Evolutionary conservation across 2,888 invertebrate genomes (phyloP), one percentile per base, ranked within the genome.

Genomic region (Netelia melanura): DNA sequence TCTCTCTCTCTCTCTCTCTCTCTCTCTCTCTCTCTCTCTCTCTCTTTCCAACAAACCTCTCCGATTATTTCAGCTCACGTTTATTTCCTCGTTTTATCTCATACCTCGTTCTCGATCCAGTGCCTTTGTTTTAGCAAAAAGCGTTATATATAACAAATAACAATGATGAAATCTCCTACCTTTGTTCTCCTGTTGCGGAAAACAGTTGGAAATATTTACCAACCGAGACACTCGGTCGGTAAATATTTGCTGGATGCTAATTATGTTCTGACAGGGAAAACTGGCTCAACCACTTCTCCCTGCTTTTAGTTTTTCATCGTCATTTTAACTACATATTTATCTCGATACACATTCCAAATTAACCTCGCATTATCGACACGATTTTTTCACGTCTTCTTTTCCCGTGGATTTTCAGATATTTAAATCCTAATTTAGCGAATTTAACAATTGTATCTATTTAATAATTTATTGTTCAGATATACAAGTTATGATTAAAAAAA

Each of bases 121-220:
- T 10, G 3, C 17, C 30, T 64, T 64, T 38, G 38, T 64, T 30
- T n/a, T n/a, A 10, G 30, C 3, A 17, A 64, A 6, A 9, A 1
- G 38, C 38, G 30, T n/a, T 38, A n/a, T 64, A 38, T n/a, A 64
- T 11, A 25, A 17, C 8, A 58, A 11, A 23, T 23, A 23, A 21
- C 23, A 1, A 23, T 5, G 0, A 11, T 61, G 1, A 5, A 61
- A 25, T 23, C 17, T 11, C 8, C 44, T 21, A 9, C 21, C 30
- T 5, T 10, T 9, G 67, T 67, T 43, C 67, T 67, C 44, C 30
- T 21, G 17, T 11, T 44, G 67, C 11, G 21, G 48, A 67, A 67
- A 67, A 67, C 21, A 14, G 62, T 64, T 67, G 44, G 44, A 67
- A 67, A 67, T 44, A 44, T 17, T 67, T 44, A 44, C 21, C 48